These are phyloP conservation scores for Aphaenogaster floridana DNA, from an alignment of 1,140 invertebrate species.

Conservation along the genomic window DNA sequence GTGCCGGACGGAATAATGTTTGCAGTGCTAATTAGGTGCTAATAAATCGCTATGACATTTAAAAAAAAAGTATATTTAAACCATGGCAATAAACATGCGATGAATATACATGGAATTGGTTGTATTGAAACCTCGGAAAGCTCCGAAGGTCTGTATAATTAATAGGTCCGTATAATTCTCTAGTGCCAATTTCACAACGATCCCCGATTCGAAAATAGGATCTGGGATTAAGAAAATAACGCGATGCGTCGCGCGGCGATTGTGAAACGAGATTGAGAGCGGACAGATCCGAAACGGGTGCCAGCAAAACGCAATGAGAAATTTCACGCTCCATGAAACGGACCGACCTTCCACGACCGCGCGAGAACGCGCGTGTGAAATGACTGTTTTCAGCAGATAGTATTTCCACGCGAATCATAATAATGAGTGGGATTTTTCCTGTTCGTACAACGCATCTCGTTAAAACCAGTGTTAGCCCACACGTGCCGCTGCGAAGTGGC, in stretches of 20 bases:
- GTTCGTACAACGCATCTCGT: constrained; percentile 7
- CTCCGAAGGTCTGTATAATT: constrained; percentile 34
- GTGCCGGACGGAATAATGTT: neutral
- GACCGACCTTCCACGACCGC: constrained; percentile 59
- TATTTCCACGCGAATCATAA: constrained; percentile 57
- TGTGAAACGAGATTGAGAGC: neutral
- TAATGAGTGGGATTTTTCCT: neutral
- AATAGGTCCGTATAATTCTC: constrained; percentile 12
- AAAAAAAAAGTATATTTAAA: constrained; percentile 14
- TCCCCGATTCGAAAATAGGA: neutral
- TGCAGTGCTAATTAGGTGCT: constrained; percentile 19
- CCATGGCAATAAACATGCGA: neutral
- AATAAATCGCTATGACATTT: constrained; percentile 34
- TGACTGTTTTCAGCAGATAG: constrained; percentile 30
- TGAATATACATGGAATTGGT: constrained; percentile 28
- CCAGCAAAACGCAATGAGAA: constrained; percentile 15
- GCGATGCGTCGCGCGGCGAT: constrained; percentile 1
- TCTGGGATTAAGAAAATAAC: neutral
- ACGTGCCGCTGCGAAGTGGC: neutral
- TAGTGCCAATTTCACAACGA: constrained; percentile 28
- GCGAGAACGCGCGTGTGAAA: constrained; percentile 42
- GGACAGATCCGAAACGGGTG: neutral
- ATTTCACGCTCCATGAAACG: constrained; percentile 73
- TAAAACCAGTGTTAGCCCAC: constrained; percentile 14
- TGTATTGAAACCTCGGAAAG: neutral